These are phyloP conservation scores for Pomatorhinus ruficollis DNA, from an alignment of 2,113 vertebrate species.

Conservation along the genomic window DNA sequence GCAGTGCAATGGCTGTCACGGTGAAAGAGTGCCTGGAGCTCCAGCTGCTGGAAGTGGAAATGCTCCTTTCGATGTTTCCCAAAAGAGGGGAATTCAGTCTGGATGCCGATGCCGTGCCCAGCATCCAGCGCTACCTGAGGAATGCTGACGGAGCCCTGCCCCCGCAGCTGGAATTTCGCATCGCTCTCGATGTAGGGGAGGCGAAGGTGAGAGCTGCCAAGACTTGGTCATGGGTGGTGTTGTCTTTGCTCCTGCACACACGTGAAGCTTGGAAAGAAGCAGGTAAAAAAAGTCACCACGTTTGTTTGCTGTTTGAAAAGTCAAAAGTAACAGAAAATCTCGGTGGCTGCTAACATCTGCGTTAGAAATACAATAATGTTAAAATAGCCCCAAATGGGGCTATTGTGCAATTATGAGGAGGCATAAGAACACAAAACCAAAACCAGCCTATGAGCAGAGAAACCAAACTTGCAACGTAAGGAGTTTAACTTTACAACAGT, in stretches of 20 bases:
- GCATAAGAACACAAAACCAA: background rate
- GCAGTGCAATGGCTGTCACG: slow-evolving; percentile 29
- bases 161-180: slow-evolving; percentile 62
- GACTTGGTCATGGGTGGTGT: background rate
- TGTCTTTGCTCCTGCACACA: background rate
- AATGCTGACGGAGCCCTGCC: slow-evolving; percentile 46
- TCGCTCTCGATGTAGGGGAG: slow-evolving; percentile 62
- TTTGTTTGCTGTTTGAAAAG: background rate
- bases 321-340: background rate
- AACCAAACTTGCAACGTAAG: background rate
- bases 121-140: slow-evolving; percentile 63
- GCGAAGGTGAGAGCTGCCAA: slow-evolving; percentile 59
- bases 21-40: slow-evolving; percentile 72
- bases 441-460: background rate
- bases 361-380: background rate
- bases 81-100: slow-evolving; percentile 73
- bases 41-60: slow-evolving; percentile 79
- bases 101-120: slow-evolving; percentile 57
- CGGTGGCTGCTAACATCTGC: background rate
- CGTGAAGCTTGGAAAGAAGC: background rate
- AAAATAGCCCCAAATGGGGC: background rate
- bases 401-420: background rate
- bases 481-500: background rate
- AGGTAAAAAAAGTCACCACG: fast-evolving
- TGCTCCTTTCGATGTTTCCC: slow-evolving; percentile 80